phyloP scores from a whole-genome alignment of 1,140 invertebrate genomes.

The Bilobella aurantiaca region DNA sequence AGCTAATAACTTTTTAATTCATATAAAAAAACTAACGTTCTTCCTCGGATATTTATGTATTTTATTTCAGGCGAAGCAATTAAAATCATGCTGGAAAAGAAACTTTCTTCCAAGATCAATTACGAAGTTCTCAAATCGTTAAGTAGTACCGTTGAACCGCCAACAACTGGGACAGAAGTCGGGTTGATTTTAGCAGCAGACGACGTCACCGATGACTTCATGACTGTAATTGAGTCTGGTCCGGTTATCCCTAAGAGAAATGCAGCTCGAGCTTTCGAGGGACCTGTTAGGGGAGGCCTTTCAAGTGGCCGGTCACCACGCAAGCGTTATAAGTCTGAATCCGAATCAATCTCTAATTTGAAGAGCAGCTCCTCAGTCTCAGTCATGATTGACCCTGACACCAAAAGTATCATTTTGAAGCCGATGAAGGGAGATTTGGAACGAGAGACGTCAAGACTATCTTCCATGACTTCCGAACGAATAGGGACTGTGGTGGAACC shows the following conservation, averaged over 20 bases:
- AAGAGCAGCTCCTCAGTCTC: constrained; percentile 10
- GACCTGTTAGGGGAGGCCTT: too few species aligned
- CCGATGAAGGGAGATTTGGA: constrained; percentile 14
- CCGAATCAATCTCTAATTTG: constrained; percentile 12
- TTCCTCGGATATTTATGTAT: constrained; percentile 20
- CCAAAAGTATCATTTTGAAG: constrained; percentile 12
- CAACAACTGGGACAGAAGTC: background rate
- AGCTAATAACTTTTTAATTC: too few species aligned
- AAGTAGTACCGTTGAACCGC: too few species aligned
- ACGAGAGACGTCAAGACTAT: background rate
- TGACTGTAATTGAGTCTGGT: constrained; percentile 35
- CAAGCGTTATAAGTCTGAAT: constrained; percentile 8
- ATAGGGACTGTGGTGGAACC: constrained; percentile 10
- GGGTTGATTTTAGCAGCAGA: constrained; percentile 1
- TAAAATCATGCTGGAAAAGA: constrained; percentile 89
- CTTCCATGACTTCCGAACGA: background rate
- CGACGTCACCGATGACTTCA: background rate
- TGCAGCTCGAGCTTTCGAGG: too few species aligned
- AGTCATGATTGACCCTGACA: background rate
- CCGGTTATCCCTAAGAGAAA: constrained; percentile 28
- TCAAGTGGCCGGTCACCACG: too few species aligned
- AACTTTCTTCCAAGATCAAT: constrained; percentile 92
- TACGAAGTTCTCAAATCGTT: constrained; percentile 71
- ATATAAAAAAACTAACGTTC: too few species aligned
- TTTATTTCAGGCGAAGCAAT: constrained; percentile 64